Evolutionary conservation across 2,888 invertebrate species (phyloP).

Genomic region (Ichneumon xanthorius): DNA sequence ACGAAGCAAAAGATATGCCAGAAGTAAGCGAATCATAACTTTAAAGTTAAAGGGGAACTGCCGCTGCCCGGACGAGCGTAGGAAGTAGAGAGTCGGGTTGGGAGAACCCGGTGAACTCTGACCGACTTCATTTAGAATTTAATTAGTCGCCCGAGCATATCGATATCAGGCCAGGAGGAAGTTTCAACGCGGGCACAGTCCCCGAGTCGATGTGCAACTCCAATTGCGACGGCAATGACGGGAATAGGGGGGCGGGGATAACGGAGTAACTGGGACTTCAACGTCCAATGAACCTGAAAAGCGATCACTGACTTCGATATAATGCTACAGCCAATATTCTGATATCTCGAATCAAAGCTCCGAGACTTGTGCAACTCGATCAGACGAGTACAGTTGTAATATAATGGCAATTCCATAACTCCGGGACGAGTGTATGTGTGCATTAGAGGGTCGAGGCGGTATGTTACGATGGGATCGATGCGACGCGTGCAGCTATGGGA

Average conservation of each 20-base stretch:
- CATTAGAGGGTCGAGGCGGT: not conserved
- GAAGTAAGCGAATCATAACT: conserved; percentile 49
- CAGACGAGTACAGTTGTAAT: conserved; percentile 45
- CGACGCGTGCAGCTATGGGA: conserved; percentile 40
- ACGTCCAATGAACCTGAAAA: conserved; percentile 56
- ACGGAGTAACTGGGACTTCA: conserved; percentile 19
- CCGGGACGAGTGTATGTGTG: not conserved
- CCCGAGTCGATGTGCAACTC: conserved; percentile 54
- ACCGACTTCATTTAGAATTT: conserved; percentile 71
- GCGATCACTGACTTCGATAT: conserved; percentile 46
- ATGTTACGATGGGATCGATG: conserved; percentile 53
- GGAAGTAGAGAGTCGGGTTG: conserved; percentile 38
- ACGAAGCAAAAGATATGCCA: not conserved
- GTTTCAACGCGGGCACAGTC: conserved; percentile 42
- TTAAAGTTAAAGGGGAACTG: conserved; percentile 58
- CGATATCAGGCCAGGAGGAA: conserved; percentile 65
- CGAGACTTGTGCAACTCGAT: not conserved
- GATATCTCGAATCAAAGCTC: conserved; percentile 35
- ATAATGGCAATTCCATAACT: conserved; percentile 50
- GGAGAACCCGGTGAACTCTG: conserved; percentile 66
- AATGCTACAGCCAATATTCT: conserved; percentile 28
- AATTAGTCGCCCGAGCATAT: conserved; percentile 68
- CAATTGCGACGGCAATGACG: conserved; percentile 60
- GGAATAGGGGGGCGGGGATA: conserved; percentile 38
- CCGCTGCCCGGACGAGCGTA: not conserved